These are phyloP conservation scores for Amphibalanus amphitrite DNA, from an alignment of 1,140 invertebrate genomes.

Conservation along the genomic window DNA sequence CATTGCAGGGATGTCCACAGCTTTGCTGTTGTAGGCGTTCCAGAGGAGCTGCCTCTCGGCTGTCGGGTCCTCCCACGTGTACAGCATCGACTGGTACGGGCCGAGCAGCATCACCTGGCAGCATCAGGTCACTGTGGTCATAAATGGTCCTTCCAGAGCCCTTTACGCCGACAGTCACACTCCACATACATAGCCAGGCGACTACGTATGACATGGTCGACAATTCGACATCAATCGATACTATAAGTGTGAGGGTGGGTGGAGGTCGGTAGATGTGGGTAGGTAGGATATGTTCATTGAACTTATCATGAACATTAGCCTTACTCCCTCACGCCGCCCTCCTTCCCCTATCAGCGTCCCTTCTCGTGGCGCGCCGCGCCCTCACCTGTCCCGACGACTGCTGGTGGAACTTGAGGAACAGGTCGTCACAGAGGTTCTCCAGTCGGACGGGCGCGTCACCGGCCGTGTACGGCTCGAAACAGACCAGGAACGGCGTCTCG, in stretches of 20 bases:
- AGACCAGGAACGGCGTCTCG: conserved; percentile 47
- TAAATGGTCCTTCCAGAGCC: too few relatives aligned
- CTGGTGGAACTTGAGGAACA: conserved; percentile 65
- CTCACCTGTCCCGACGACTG: conserved; percentile 39
- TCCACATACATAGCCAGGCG: conserved; percentile 17
- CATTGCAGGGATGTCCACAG: conserved; percentile 46
- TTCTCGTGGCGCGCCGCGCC: too few relatives aligned
- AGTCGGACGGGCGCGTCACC: conserved; percentile 60
- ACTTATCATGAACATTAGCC: neutral
- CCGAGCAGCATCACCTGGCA: conserved; percentile 51
- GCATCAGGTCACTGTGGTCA: too few relatives aligned
- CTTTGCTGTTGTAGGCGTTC: conserved; percentile 67
- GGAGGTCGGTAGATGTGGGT: too few relatives aligned
- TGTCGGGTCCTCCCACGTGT: conserved; percentile 71
- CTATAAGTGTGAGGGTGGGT: neutral
- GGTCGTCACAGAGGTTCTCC: conserved; percentile 60
- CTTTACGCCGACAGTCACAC: too few relatives aligned
- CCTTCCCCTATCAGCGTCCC: too few relatives aligned
- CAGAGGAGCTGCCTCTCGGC: conserved; percentile 50
- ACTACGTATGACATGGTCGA: neutral
- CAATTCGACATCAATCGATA: neutral
- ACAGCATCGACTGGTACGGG: conserved; percentile 55
- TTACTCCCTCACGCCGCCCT: too few relatives aligned
- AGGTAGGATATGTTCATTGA: neutral
- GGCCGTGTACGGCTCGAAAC: conserved; percentile 43